phyloP scores from a whole-genome alignment of 1,140 invertebrate genomes.

The Idris sp. region DNA sequence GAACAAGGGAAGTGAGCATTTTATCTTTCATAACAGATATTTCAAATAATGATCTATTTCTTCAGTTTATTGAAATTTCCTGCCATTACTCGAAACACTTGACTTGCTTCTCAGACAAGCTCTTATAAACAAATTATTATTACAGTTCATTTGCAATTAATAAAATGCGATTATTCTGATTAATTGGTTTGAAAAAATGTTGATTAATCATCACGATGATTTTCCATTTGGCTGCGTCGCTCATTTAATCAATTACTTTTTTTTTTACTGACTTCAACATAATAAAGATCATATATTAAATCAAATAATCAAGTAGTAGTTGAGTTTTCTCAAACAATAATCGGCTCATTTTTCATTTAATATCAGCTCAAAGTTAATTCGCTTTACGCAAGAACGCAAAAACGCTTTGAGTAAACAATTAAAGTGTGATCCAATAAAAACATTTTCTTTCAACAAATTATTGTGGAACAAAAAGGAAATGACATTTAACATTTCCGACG shows the following conservation, averaged over 20 bases:
- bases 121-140: slow-evolving; percentile 11
- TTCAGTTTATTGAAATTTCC: slow-evolving; percentile 8
- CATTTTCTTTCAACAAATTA: too few species aligned
- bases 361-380: too few species aligned
- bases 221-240: slow-evolving; percentile 9
- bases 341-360: not conserved
- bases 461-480: too few species aligned
- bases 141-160: slow-evolving; percentile 5
- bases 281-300: slow-evolving; percentile 23
- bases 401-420: not conserved
- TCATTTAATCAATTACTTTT: slow-evolving; percentile 35
- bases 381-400: too few species aligned
- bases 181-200: slow-evolving; percentile 33
- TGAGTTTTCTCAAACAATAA: slow-evolving; percentile 8
- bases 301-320: slow-evolving; percentile 11
- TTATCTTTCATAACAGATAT: slow-evolving; percentile 13
- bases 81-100: slow-evolving; percentile 12
- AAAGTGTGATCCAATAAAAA: too few species aligned
- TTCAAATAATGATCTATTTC: slow-evolving; percentile 13
- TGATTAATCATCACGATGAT: slow-evolving; percentile 28
- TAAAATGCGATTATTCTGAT: slow-evolving; percentile 33
- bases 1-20: not conserved
- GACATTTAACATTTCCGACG: too few species aligned
- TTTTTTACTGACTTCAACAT: slow-evolving; percentile 18
- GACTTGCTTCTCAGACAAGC: not conserved